These are phyloP conservation scores for Ceuthmochares aereus DNA, from an alignment of 2,113 vertebrate species.

Conservation along the genomic window DNA sequence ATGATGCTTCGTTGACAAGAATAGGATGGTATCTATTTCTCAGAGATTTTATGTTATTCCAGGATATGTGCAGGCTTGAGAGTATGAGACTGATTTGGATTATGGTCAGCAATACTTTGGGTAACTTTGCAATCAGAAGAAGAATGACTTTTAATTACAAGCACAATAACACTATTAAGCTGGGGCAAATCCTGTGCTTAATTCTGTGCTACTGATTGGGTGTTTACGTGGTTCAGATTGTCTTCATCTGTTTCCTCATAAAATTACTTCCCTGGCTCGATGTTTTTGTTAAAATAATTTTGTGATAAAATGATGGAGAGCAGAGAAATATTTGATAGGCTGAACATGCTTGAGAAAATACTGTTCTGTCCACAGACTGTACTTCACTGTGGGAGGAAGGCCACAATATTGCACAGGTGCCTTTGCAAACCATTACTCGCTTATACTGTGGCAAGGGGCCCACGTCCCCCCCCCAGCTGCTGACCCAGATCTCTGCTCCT, in stretches of 20 bases:
- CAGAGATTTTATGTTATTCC: neutral
- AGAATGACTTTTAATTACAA: neutral
- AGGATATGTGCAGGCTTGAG: neutral
- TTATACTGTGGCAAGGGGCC: neutral
- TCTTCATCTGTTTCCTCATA: neutral
- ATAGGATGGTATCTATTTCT: neutral
- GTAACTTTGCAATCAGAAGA: slow-evolving; percentile 12
- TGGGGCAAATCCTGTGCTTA: neutral
- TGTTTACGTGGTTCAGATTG: neutral
- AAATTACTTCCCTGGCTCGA: neutral
- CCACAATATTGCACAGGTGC: neutral
- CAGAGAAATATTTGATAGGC: neutral
- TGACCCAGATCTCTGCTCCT: neutral
- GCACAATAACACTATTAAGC: neutral
- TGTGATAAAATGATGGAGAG: neutral
- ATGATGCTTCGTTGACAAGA: neutral
- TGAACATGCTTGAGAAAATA: neutral
- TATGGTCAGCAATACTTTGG: neutral
- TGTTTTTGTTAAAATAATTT: neutral
- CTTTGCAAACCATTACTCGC: neutral
- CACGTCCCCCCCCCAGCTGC: neutral
- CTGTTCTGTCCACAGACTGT: neutral
- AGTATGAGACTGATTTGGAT: neutral
- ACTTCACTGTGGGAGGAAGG: rapidly evolving
- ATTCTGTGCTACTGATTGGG: neutral